These are phyloP conservation scores for Tachysurus fulvidraco DNA, from an alignment of 2,113 vertebrate species.

Conservation along the genomic window DNA sequence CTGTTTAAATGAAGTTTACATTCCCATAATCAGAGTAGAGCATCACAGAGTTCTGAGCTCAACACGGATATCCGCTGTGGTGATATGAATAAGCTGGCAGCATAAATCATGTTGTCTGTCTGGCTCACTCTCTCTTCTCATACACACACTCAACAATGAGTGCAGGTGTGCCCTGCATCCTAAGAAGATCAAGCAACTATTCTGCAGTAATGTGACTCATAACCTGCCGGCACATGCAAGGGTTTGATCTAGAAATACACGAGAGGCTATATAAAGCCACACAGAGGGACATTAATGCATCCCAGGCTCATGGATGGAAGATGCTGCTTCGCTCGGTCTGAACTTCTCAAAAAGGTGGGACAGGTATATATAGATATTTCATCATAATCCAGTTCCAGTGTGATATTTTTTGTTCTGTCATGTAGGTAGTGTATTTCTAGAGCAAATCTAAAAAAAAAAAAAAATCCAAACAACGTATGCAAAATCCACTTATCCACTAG, in stretches of 20 bases:
- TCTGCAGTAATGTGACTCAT: conserved; percentile 5
- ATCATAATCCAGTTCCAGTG: conserved; percentile 20
- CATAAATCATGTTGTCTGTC: conserved; percentile 2
- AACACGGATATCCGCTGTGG: conserved; percentile 28
- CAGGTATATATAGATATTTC: conserved; percentile 42
- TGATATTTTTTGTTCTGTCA: neutral
- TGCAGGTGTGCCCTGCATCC: conserved; percentile 29
- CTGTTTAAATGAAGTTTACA: neutral
- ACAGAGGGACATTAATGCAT: conserved; percentile 3
- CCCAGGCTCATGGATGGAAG: neutral
- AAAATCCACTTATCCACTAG: neutral
- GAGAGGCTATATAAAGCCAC: conserved; percentile 14
- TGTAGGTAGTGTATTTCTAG: neutral
- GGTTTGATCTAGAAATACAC: neutral
- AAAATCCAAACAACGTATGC: too few species aligned
- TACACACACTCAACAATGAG: neutral
- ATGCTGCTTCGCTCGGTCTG: conserved; percentile 7
- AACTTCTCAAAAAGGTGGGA: conserved; percentile 20
- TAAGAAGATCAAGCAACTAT: conserved; percentile 8
- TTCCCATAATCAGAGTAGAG: conserved; percentile 16
- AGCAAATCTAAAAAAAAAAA: neutral
- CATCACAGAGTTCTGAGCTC: neutral
- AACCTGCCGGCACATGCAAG: neutral
- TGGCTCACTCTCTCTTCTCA: conserved; percentile 10
- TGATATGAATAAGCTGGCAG: conserved; percentile 18